These are phyloP conservation scores for Argyrosomus regius DNA, from an alignment of 2,797 vertebrate genomes.

Conservation along the genomic window DNA sequence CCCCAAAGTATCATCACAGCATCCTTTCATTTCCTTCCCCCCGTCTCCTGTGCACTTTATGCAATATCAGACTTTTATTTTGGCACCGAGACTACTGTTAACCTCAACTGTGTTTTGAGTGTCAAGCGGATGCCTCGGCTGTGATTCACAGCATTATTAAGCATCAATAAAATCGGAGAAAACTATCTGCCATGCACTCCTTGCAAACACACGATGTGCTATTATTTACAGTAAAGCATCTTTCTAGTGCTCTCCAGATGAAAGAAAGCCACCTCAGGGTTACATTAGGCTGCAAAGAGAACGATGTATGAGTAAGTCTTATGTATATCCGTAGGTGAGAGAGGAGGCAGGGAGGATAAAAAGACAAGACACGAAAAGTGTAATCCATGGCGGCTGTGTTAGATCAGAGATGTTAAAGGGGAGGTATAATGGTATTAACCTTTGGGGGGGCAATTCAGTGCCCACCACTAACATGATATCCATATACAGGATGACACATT, in stretches of 20 bases:
- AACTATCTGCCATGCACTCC: conserved; percentile 20
- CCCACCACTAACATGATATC: neutral
- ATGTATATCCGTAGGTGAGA: conserved; percentile 32
- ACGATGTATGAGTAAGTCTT: conserved; percentile 5
- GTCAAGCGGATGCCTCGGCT: conserved; percentile 48
- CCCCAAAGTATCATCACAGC: conserved; percentile 52
- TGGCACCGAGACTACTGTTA: conserved; percentile 55
- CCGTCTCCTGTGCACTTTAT: conserved; percentile 47
- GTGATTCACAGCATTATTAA: conserved; percentile 64
- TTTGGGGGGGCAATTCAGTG: conserved; percentile 13
- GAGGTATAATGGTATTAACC: conserved; percentile 26
- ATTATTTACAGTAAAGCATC: conserved; percentile 43
- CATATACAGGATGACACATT: conserved; percentile 10
- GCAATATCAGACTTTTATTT: conserved; percentile 49
- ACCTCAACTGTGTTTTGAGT: conserved; percentile 55
- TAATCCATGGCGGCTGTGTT: conserved; percentile 7
- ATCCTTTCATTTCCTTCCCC: conserved; percentile 43
- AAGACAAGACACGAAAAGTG: neutral
- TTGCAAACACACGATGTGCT: conserved; percentile 9
- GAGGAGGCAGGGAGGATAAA: neutral
- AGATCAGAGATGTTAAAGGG: conserved; percentile 46
- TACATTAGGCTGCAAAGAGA: neutral
- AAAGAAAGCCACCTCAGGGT: conserved; percentile 33
- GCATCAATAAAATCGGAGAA: conserved; percentile 47
- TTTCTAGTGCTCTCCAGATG: conserved; percentile 37